phyloP scores from a whole-genome alignment of 2,797 vertebrate genomes.

The Perodicticus potto region DNA sequence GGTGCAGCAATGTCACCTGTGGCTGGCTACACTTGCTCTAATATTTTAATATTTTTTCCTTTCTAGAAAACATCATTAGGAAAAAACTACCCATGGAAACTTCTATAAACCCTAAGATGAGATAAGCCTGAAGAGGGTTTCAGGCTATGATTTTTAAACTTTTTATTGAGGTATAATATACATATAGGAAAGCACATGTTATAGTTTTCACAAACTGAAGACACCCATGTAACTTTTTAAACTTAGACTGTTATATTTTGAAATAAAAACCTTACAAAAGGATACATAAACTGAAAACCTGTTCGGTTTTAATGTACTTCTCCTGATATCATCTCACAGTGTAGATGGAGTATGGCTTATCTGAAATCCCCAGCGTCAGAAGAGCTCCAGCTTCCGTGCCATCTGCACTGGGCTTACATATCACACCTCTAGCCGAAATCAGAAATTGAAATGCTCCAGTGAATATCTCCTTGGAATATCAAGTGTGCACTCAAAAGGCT shows the following conservation, averaged over 20 bases:
- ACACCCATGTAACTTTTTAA: background rate
- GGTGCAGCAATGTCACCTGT: background rate
- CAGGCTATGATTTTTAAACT: background rate
- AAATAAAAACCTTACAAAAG: constrained; percentile 40
- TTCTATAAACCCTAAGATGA: background rate
- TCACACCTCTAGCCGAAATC: background rate
- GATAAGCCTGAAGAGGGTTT: background rate
- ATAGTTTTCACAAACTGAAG: constrained; percentile 2
- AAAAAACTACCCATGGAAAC: background rate
- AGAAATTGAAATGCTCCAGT: background rate
- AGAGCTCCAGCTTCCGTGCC: background rate
- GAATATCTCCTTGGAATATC: background rate
- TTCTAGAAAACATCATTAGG: background rate
- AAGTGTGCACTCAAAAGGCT: background rate
- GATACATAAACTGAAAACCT: background rate
- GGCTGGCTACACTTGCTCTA: background rate
- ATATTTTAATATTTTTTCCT: no score
- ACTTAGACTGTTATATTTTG: background rate
- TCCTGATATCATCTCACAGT: background rate
- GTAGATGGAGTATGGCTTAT: background rate
- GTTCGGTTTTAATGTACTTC: background rate
- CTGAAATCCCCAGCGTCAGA: background rate
- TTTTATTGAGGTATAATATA: background rate
- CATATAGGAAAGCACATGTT: background rate
- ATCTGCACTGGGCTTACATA: background rate